Base-by-base conservation (phyloP, 2,113 vertebrate species). In the Ramphastos sulfuratus region DNA sequence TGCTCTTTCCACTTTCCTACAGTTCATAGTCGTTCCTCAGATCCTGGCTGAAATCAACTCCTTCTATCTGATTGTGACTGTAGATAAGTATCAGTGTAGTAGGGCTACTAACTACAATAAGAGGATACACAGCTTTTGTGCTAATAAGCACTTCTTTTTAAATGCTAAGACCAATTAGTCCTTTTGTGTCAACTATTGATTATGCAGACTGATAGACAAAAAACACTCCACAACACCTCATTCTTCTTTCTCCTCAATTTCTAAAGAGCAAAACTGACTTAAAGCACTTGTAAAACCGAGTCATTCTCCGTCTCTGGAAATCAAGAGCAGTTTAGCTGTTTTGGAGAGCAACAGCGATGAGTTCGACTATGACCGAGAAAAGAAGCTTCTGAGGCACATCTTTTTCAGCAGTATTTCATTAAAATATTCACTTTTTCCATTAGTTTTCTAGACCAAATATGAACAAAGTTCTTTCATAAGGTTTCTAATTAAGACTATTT, bases 101-200 rank as follows among this genome's bases (percentile, higher is more conserved):
- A 39, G 80, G 92, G 90, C 87, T 91, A 77, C 82, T 39, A 86
- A 86, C 82, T 78, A 72, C 73, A 91, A 82, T 90, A 94, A 96
- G 93, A 94, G 85, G 82, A 93, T 89, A 91, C 94, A 93, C 79
- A 91, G 94, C 82, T 87, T 94, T 93, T 90, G 87, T 75, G 76
- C 76, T 94, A 95, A 96, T 94, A 95, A 95, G 79, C 87, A n/a
- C 93, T 94, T 85, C 89, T 91, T 93, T 88, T 92, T 94, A 96
- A 94, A 95, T 84, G 91, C 87, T 94, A 94, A 94, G 48, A 94
- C 93, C 95, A 96, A 94, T 96, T 94, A 91, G 93, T 94, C 69
- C 93, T 93, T 96, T 96, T 96, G 93, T 95, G 91, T 91, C 93
- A 93, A 86, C 64, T 96, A 96, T 91, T 88, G 96, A 96, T 95